These are phyloP conservation scores for Selene dorsalis DNA, from an alignment of 2,797 vertebrate genomes.

Conservation along the genomic window DNA sequence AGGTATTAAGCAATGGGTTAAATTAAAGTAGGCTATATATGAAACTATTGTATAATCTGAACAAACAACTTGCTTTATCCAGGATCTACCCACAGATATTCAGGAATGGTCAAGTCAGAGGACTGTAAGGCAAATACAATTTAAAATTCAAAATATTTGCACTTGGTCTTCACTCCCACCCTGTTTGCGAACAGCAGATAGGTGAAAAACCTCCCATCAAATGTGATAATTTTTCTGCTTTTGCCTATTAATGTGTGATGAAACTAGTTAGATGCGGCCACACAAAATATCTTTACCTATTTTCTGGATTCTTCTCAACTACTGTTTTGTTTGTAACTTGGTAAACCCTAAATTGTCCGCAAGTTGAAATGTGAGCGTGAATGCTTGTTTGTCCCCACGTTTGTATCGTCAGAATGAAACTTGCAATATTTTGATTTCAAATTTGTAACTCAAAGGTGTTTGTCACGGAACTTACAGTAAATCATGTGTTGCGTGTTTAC, in stretches of 20 bases:
- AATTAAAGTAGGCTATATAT: too few relatives aligned
- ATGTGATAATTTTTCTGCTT: not conserved
- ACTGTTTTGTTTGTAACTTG: not conserved
- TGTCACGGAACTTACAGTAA: not conserved
- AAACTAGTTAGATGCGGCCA: not conserved
- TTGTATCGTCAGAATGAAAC: not conserved
- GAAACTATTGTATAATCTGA: too few relatives aligned
- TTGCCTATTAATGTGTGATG: not conserved
- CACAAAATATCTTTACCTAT: not conserved
- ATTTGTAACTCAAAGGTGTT: not conserved
- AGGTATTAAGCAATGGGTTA: not conserved
- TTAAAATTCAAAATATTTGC: not conserved
- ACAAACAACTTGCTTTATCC: too few relatives aligned
- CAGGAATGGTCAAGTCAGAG: too few relatives aligned
- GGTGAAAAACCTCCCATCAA: too few relatives aligned
- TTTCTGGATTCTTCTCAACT: not conserved
- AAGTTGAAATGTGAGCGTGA: too few relatives aligned
- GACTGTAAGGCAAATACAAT: too few relatives aligned
- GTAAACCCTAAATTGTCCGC: too few relatives aligned
- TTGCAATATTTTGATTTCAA: not conserved
- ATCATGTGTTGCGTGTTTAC: not conserved
- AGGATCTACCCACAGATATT: too few relatives aligned
- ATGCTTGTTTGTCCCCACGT: not conserved
- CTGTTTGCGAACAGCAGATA: not conserved
- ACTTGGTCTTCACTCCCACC: not conserved